A percentile compares a stretch with the other conserved stretches of the same genome.
These are phyloP conservation scores for Drosophila maculinotata DNA, from an alignment of 2,888 invertebrate species.

Conservation along the genomic window DNA sequence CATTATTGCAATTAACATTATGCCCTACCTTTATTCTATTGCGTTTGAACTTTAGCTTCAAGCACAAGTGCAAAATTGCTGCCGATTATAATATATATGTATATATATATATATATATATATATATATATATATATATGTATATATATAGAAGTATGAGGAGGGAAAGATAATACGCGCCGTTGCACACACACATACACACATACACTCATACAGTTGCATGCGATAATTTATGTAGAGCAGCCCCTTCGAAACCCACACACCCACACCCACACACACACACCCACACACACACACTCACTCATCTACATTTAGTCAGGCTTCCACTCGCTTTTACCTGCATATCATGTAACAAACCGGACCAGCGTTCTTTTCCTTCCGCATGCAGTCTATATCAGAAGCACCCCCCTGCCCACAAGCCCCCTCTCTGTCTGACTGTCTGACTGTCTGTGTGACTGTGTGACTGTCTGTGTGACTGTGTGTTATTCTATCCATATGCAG, in stretches of 20 bases:
- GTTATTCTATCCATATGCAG: conserved; percentile 52
- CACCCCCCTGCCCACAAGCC: too few species aligned
- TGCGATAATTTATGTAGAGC: conserved; percentile 51
- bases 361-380: conserved; percentile 48
- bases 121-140: too few species aligned
- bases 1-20: conserved; percentile 33
- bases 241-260: conserved; percentile 7
- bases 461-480: conserved; percentile 10
- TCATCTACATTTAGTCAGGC: conserved; percentile 4
- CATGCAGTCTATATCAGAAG: not conserved
- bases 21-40: conserved; percentile 1
- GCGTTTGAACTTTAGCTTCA: conserved; percentile 21
- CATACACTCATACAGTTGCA: conserved; percentile 1
- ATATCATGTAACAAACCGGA: conserved; percentile 56
- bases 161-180: conserved; percentile 29
- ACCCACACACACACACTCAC: conserved; percentile 11
- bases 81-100: not conserved
- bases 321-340: conserved; percentile 29
- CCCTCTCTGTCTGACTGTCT: not conserved
- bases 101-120: too few species aligned
- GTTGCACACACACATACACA: conserved; percentile 8
- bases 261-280: conserved; percentile 2
- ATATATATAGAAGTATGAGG: too few species aligned
- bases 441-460: not conserved
- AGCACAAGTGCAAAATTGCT: conserved; percentile 4